phyloP scores from a whole-genome alignment of 2,113 vertebrate genomes.

The Carollia perspicillata region DNA sequence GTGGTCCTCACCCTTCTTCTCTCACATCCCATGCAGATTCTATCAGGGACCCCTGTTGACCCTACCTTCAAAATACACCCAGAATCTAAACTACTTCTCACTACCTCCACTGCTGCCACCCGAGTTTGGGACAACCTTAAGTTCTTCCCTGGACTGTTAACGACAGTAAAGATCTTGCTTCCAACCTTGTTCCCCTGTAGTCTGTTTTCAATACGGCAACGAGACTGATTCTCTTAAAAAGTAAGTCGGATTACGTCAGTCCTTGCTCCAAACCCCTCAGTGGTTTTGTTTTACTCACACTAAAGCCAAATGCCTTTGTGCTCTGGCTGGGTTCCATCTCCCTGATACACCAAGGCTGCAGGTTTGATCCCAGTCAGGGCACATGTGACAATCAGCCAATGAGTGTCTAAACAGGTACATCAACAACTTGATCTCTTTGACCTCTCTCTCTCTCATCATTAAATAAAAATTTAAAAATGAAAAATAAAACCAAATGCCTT shows the following conservation, averaged over 20 bases:
- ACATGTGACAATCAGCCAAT: too few relatives aligned
- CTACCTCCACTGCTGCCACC: background rate
- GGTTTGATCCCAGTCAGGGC: too few relatives aligned
- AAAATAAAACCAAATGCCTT: background rate
- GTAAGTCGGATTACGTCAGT: background rate
- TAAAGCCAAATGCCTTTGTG: too few relatives aligned
- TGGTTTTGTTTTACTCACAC: background rate
- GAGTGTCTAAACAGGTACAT: too few relatives aligned
- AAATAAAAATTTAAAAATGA: too few relatives aligned
- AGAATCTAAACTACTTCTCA: background rate
- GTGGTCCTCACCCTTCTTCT: background rate
- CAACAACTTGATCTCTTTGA: too few relatives aligned
- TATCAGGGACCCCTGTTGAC: background rate
- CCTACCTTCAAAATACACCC: background rate
- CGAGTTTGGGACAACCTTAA: background rate
- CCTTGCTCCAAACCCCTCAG: background rate
- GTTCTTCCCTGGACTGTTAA: background rate
- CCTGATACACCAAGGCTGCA: too few relatives aligned
- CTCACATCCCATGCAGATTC: background rate
- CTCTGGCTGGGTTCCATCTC: too few relatives aligned
- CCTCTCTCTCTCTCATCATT: too few relatives aligned
- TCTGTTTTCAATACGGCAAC: background rate
- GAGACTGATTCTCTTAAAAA: background rate
- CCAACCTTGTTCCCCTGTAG: background rate
- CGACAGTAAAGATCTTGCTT: background rate